These are phyloP conservation scores for Liasis olivaceus DNA, from an alignment of 2,797 vertebrate genomes.

Conservation along the genomic window DNA sequence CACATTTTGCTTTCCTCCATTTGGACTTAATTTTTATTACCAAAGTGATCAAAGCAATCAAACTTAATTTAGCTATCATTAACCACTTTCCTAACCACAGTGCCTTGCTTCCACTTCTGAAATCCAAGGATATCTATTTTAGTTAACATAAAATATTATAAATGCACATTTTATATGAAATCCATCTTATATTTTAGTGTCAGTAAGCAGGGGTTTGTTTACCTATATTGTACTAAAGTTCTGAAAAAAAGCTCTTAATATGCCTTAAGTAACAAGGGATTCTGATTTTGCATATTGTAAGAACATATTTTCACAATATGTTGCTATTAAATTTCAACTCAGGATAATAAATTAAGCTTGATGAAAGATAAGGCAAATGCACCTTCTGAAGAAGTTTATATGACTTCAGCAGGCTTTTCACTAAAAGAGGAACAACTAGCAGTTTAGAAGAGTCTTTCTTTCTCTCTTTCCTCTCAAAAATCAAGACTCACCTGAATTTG, in stretches of 20 bases:
- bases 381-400: background rate
- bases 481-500: conserved; percentile 64
- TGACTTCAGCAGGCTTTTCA: background rate
- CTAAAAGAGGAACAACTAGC: background rate
- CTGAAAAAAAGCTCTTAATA: conserved; percentile 42
- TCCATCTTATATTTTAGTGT: conserved; percentile 8
- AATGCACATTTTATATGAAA: background rate
- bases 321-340: background rate
- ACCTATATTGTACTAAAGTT: conserved; percentile 20
- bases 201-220: background rate
- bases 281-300: conserved; percentile 30
- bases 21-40: background rate
- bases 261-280: conserved; percentile 42
- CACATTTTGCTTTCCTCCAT: background rate
- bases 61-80: background rate
- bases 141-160: background rate
- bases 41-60: background rate
- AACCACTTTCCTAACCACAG: background rate
- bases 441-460: background rate
- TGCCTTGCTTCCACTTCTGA: background rate
- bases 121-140: background rate
- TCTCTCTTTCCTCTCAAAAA: conserved; percentile 10
- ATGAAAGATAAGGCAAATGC: background rate
- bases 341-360: background rate
- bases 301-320: background rate